Base-by-base conservation (phyloP, 2,888 invertebrate genomes). In the Trichopria drosophilae region DNA sequence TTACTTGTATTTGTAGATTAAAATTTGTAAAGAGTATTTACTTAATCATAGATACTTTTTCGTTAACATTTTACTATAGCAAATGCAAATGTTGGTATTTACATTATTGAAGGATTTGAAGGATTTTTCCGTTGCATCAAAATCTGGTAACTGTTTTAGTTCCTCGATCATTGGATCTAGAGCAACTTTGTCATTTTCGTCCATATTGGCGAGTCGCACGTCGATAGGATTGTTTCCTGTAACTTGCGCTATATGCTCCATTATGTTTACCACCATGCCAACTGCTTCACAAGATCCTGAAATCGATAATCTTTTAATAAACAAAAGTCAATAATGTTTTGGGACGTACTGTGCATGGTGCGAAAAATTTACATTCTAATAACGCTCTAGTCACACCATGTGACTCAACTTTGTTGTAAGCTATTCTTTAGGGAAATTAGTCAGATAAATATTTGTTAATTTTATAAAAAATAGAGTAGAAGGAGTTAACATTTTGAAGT, bases 271-370 rank as follows among this genome's bases (percentile, higher is more conserved):
- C 53, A 80, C 78, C 70, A 82, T 78, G 1, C 81, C 81, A 7
- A 86, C 23, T 2, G 80, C 82, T 74, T 89, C 88, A 0, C 84
- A 73, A 0, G 83, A 78, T 10, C 82, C 85, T 85, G 58, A 6
- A n/a, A 9, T 24, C 10, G 26, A 10, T 24, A 10, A 24, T 9
- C 7, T 9, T 24, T 24, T 10, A 10, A n/a, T 9, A 7, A n/a
- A n/a, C n/a, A n/a, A n/a, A n/a, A n/a, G n/a, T n/a, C n/a, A n/a
- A n/a, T n/a, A n/a, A n/a, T n/a, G n/a, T n/a, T n/a, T n/a, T n/a
- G n/a, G n/a, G n/a, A n/a, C n/a, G n/a, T n/a, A n/a, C n/a, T n/a
- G n/a, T n/a, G n/a, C n/a, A n/a, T n/a, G n/a, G n/a, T n/a, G n/a
- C n/a, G n/a, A n/a, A n/a, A n/a, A n/a, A n/a, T n/a, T n/a, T n/a